A percentile compares a stretch with the other conserved stretches of the same genome.
These are phyloP conservation scores for Stichopus chloronotus DNA, from an alignment of 35 echinoderm and acorn worm species.

Conservation along the genomic window DNA sequence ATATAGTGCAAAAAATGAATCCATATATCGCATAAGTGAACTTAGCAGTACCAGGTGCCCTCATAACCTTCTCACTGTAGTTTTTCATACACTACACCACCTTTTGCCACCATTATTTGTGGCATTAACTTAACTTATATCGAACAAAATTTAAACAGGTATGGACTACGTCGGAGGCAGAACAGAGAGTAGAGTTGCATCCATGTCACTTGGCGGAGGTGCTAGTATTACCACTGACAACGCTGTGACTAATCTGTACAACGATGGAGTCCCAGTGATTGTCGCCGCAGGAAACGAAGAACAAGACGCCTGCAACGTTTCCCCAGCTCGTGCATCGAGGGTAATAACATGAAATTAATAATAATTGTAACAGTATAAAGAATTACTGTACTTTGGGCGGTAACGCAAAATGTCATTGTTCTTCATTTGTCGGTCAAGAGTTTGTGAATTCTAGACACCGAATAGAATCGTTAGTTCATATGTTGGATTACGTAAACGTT, in stretches of 20 bases:
- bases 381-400: background rate
- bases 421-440: too few relatives aligned
- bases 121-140: too few relatives aligned
- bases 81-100: too few relatives aligned
- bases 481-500: too few relatives aligned
- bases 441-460: too few relatives aligned
- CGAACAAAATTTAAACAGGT: constrained; percentile 20
- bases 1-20: too few relatives aligned
- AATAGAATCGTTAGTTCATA: too few relatives aligned
- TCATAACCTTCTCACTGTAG: too few relatives aligned
- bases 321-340: constrained; percentile 53
- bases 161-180: constrained; percentile 55
- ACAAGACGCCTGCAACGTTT: constrained; percentile 53
- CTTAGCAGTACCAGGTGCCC: too few relatives aligned
- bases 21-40: too few relatives aligned
- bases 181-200: constrained; percentile 32
- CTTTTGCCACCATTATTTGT: too few relatives aligned
- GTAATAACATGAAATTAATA: background rate
- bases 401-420: too few relatives aligned
- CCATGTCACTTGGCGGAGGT: constrained; percentile 68
- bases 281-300: constrained; percentile 66
- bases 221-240: constrained; percentile 48
- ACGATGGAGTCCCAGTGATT: constrained; percentile 31
- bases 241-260: constrained; percentile 45
- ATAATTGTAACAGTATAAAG: background rate